Evolutionary conservation across 2,797 vertebrate genomes (phyloP), one percentile per base, ranked within the genome.

Genomic region (Poeciliopsis paucimaculata): DNA sequence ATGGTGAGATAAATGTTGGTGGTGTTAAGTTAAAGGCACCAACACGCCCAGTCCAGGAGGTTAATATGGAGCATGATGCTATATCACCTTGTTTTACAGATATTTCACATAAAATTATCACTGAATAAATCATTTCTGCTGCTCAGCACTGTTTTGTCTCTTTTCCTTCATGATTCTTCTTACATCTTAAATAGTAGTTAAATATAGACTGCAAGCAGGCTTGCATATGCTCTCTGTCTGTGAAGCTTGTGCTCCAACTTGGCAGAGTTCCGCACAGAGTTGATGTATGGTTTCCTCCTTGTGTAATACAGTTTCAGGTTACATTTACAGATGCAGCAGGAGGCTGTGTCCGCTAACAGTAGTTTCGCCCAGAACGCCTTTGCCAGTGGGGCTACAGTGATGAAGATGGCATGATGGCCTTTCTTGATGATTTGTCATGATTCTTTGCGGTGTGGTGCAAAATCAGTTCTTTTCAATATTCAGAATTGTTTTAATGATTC

Each of bases 261-360:
- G 23, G 66, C 66, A n/a, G 66, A 45, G 26, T 70, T 70, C 66
- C 7, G 26, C 26, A 15, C 66, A 16, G 23, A 70, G 23, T 45
- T 70, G 41, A 70, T 70, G 66, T 43, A 45, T n/a, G 66, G 23
- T 26, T 70, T 70, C 66, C 41, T 70, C 66, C 41, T n/a, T 13
- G 66, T 70, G 23, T 70, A 70, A 70, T 70, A 45, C 66, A n/a
- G 41, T 70, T 70, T 70, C 41, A 70, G 23, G 23, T 70, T 70
- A 45, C 66, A 45, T 45, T 43, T 43, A 41, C 23, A 70, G 41
- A n/a, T n/a, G 12, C 18, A 70, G 66, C 66, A 45, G 66, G 12
- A n/a, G 11, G 41, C 41, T 70, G 4, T 45, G 4, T 45, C 23
- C 39, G 1, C 9, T n/a, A 12, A 41, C 10, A 39, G 23, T 41